Conservation (phyloP, 2,113 vertebrate genomes). For the Glareola pratincola region DNA sequence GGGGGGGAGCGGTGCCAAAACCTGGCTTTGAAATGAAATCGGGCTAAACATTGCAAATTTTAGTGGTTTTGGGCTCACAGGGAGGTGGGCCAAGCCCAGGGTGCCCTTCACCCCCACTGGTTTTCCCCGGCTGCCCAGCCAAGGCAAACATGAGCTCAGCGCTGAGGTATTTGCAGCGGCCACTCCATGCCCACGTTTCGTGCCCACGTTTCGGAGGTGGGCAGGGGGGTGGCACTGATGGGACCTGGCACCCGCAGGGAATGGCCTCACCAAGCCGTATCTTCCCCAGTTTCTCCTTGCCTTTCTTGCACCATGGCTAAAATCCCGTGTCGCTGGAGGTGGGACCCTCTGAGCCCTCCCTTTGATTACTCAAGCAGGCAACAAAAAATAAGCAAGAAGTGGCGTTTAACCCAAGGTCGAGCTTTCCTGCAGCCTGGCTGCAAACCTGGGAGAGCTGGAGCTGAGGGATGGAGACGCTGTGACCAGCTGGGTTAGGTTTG, state of each 20-base stretch:
- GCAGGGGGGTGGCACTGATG: neutral
- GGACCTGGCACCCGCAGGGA: rapidly evolving
- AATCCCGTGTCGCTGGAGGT: rapidly evolving
- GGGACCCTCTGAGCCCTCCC: neutral
- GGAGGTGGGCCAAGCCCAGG: neutral
- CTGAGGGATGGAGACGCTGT: neutral
- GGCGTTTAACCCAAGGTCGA: neutral
- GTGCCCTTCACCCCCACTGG: neutral
- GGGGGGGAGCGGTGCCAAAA: neutral
- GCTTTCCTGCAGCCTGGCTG: neutral
- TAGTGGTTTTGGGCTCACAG: neutral
- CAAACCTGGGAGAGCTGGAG: neutral
- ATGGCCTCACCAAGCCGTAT: rapidly evolving
- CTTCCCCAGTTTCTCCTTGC: neutral
- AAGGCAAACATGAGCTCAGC: constrained; percentile 54
- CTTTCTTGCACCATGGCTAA: neutral
- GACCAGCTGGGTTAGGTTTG: neutral
- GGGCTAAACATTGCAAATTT: neutral
- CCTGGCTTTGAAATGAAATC: neutral
- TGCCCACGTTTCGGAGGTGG: neutral
- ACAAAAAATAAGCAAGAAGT: neutral
- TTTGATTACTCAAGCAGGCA: neutral
- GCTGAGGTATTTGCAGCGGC: neutral
- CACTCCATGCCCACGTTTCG: neutral
- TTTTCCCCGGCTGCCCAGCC: neutral